A percentile compares a stretch with the other conserved stretches of the same genome.
These are phyloP conservation scores for Cyrtonyx montezumae DNA, from an alignment of 2,113 vertebrate genomes.

Conservation along the genomic window DNA sequence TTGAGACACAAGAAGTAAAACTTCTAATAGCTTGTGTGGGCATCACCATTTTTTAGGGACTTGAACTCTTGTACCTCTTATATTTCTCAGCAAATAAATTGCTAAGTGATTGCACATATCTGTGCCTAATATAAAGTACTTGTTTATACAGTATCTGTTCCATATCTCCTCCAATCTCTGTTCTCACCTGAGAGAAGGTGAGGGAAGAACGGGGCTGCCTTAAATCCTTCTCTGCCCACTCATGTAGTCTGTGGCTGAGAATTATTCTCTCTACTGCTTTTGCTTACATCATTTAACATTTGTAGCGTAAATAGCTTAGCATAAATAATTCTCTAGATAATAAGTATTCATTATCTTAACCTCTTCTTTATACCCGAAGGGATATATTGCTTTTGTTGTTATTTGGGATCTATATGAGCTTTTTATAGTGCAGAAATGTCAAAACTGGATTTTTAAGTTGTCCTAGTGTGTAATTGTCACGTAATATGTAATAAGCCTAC, in stretches of 20 bases:
- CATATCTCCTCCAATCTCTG: neutral
- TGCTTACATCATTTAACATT: neutral
- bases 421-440: neutral
- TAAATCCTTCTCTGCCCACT: neutral
- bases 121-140: neutral
- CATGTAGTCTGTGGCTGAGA: neutral
- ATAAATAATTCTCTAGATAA: neutral
- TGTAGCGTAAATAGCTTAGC: neutral
- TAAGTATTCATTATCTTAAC: neutral
- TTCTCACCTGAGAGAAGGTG: neutral
- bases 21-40: neutral
- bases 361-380: neutral
- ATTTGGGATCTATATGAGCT: neutral
- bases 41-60: neutral
- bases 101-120: neutral
- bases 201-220: neutral
- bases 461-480: neutral
- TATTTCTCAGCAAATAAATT: slow-evolving; percentile 25
- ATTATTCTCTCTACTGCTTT: neutral
- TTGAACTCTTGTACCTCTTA: neutral
- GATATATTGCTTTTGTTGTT: neutral
- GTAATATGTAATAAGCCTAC: neutral
- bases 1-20: neutral
- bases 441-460: neutral
- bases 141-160: neutral